Evolutionary conservation across 2,888 invertebrate genomes (phyloP), one percentile per base, ranked within the genome.

Genomic region (Agelastica alni): DNA sequence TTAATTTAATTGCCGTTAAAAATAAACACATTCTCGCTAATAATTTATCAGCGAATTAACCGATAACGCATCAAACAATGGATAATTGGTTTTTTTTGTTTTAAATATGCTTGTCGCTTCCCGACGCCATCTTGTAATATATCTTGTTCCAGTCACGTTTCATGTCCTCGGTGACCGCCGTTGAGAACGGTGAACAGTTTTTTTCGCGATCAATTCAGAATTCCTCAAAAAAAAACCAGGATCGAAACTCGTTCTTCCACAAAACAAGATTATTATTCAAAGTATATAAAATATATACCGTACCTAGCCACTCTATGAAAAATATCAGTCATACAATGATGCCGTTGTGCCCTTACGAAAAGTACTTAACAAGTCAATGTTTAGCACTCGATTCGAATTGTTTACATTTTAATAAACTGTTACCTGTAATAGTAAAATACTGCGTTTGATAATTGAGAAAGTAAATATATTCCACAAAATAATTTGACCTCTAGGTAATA

Each of bases 291-390:
- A 54, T 54, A 60, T 46, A 54, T 51, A 44, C 53, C 46, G 54
- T 54, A 56, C 52, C 53, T 54, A 58, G 39, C 47, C 46, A 51
- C 58, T 56, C 53, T 55, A 53, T 61, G 61, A 53, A 61, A 61
- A 59, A 59, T 61, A 61, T 60, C 56, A 56, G 58, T 60, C 58
- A 60, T n/a, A n/a, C n/a, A n/a, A n/a, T n/a, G n/a, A n/a, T n/a
- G n/a, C n/a, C n/a, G n/a, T n/a, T n/a, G n/a, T n/a, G n/a, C n/a
- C n/a, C n/a, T n/a, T n/a, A n/a, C n/a, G n/a, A n/a, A n/a, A n/a
- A n/a, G n/a, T n/a, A n/a, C n/a, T n/a, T n/a, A n/a, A n/a, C n/a
- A n/a, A n/a, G n/a, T n/a, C n/a, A n/a, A n/a, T n/a, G n/a, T n/a
- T n/a, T n/a, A n/a, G n/a, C n/a, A n/a, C n/a, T n/a, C n/a, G n/a